phyloP scores from a whole-genome alignment of 2,797 vertebrate species.

The Melanogrammus aeglefinus region DNA sequence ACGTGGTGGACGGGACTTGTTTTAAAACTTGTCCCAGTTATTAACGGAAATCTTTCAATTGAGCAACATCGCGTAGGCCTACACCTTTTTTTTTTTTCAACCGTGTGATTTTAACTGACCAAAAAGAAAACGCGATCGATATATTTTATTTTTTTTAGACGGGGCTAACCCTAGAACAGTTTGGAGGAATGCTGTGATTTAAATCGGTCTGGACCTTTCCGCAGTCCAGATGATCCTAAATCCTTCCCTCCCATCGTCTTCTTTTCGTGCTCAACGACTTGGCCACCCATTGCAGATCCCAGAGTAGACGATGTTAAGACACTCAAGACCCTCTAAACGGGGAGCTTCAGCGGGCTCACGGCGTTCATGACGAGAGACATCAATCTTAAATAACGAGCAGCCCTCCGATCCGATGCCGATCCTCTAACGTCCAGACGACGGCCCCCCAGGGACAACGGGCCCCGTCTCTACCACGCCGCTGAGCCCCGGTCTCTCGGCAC shows the following conservation, averaged over 20 bases:
- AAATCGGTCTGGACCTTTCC: neutral
- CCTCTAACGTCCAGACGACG: constrained; percentile 10
- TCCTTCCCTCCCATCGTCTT: neutral
- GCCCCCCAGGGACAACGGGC: neutral
- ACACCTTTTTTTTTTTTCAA: neutral
- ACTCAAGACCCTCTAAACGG: constrained; percentile 2
- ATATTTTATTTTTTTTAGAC: neutral
- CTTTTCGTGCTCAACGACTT: constrained; percentile 15
- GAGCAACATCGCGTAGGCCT: neutral
- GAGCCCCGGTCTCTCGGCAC: constrained; percentile 20
- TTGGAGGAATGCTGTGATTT: neutral
- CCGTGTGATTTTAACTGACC: no score
- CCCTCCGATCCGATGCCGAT: constrained; percentile 12
- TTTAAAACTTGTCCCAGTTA: neutral
- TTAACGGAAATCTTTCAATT: neutral
- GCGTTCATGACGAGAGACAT: constrained; percentile 31
- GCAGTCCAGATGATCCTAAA: neutral
- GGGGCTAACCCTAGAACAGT: neutral
- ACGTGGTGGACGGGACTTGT: constrained; percentile 11
- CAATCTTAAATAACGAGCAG: constrained; percentile 39
- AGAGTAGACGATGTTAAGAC: constrained; percentile 20
- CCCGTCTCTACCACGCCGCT: neutral
- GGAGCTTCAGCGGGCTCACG: constrained; percentile 23
- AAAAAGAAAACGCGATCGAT: neutral
- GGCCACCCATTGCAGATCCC: constrained; percentile 29